Evolutionary conservation across 2,797 vertebrate genomes (phyloP).

Genomic region (Lindbergichthys nudifrons): DNA sequence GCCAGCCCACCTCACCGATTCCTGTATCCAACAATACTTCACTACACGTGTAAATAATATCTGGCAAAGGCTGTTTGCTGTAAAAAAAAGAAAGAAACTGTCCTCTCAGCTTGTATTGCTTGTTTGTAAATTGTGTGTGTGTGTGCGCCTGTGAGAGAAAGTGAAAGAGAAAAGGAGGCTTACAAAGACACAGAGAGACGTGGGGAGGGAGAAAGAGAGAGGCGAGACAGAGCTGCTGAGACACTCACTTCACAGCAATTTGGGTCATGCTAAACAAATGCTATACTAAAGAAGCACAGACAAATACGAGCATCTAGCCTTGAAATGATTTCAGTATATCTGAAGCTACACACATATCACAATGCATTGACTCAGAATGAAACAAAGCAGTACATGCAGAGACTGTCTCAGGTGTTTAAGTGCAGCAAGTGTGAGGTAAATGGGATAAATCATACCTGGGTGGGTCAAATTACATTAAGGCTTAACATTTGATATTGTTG

Average conservation of each 20-base stretch:
- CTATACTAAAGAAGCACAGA: constrained; percentile 64
- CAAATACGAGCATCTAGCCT: constrained; percentile 62
- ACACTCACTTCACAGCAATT: constrained; percentile 81
- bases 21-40: constrained; percentile 59
- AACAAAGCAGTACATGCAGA: constrained; percentile 11
- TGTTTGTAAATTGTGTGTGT: constrained; percentile 53
- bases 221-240: constrained; percentile 78
- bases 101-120: constrained; percentile 64
- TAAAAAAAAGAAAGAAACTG: constrained; percentile 36
- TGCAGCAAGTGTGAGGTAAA: constrained; percentile 43
- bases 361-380: constrained; percentile 2
- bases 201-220: constrained; percentile 58
- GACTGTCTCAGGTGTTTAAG: constrained; percentile 32
- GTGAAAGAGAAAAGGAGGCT: constrained; percentile 46
- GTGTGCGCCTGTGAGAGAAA: constrained; percentile 38
- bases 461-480: constrained; percentile 45
- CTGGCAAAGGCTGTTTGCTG: constrained; percentile 50
- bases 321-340: constrained; percentile 48
- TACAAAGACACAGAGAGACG: constrained; percentile 43
- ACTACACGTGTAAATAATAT: constrained; percentile 56
- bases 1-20: constrained; percentile 54
- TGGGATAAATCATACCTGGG: constrained; percentile 46
- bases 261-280: constrained; percentile 84
- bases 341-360: constrained; percentile 19
- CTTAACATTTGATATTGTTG: constrained; percentile 26